Evolutionary conservation across 2,113 vertebrate species (phyloP).

Genomic region (Nothobranchius kuhntae): DNA sequence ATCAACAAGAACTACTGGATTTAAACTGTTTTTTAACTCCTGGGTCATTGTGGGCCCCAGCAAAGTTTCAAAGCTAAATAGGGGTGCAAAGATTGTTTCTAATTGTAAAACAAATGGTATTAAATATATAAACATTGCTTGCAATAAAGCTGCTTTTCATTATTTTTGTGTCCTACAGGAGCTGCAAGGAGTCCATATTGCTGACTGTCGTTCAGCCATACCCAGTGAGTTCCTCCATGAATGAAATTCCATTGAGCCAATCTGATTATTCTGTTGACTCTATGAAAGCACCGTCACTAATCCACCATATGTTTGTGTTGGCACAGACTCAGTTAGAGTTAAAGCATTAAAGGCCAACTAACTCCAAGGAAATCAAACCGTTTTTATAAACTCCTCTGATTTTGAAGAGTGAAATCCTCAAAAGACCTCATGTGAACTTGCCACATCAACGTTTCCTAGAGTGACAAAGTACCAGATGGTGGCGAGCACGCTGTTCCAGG

Average conservation of each 20-base stretch:
- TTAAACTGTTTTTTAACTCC: too few relatives aligned
- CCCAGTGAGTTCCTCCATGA: slow-evolving; percentile 84
- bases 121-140: too few relatives aligned
- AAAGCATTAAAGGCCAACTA: slow-evolving; percentile 25
- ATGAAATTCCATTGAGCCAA: slow-evolving; percentile 20
- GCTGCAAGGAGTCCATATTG: slow-evolving; percentile 98
- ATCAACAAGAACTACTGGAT: too few relatives aligned
- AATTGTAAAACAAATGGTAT: too few relatives aligned
- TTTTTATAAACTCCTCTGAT: slow-evolving; percentile 46
- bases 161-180: slow-evolving; percentile 79
- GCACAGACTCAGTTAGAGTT: slow-evolving; percentile 15
- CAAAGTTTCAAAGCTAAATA: too few relatives aligned
- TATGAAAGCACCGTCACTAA: slow-evolving; percentile 45
- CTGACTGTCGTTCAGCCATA: slow-evolving; percentile 97
- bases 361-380: slow-evolving; percentile 31
- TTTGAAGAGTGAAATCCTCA: slow-evolving; percentile 36
- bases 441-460: slow-evolving; percentile 34
- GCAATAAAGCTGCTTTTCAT: neutral
- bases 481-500: slow-evolving; percentile 28
- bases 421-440: slow-evolving; percentile 48
- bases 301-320: slow-evolving; percentile 54
- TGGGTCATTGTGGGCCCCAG: too few relatives aligned
- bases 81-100: too few relatives aligned
- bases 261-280: slow-evolving; percentile 43
- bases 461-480: slow-evolving; percentile 55